Percentiles rank a stretch among this genome's conserved stretches.
phyloP scores from a whole-genome alignment of 2,113 vertebrate species.

The Thermophis baileyi region DNA sequence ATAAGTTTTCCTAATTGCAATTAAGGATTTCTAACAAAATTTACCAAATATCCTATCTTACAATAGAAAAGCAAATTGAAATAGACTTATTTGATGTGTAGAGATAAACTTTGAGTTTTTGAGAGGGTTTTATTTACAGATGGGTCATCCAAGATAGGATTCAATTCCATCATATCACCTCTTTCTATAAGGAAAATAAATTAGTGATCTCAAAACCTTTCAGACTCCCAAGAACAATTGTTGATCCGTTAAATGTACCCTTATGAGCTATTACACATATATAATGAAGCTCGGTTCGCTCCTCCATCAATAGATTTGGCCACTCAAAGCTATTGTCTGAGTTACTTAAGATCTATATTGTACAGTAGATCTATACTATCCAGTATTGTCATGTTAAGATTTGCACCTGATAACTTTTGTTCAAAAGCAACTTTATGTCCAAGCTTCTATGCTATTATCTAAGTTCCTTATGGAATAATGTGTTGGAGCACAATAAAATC shows the following conservation, averaged over 20 bases:
- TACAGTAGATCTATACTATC: neutral
- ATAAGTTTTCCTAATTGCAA: neutral
- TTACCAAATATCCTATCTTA: neutral
- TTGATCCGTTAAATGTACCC: neutral
- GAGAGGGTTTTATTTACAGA: neutral
- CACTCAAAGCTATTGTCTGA: neutral
- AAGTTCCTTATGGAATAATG: neutral
- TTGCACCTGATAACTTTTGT: neutral
- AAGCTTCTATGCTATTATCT: neutral
- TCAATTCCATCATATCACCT: neutral
- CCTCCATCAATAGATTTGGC: neutral
- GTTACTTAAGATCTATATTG: neutral
- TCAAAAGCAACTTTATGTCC: slow-evolving; percentile 1
- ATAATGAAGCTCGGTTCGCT: neutral
- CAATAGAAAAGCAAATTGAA: neutral
- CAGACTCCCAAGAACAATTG: neutral
- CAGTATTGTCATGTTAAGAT: neutral
- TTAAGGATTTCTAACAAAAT: neutral
- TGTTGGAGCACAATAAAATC: slow-evolving; percentile 15
- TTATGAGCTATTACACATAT: neutral
- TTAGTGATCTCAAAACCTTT: neutral
- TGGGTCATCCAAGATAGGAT: neutral
- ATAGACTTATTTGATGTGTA: neutral
- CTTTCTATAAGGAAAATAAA: neutral
- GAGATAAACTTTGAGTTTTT: neutral